Percentiles rank a stretch among this genome's conserved stretches.
Evolutionary conservation across 2,888 invertebrate genomes (phyloP).

Genomic region (Nymphalis urticae): DNA sequence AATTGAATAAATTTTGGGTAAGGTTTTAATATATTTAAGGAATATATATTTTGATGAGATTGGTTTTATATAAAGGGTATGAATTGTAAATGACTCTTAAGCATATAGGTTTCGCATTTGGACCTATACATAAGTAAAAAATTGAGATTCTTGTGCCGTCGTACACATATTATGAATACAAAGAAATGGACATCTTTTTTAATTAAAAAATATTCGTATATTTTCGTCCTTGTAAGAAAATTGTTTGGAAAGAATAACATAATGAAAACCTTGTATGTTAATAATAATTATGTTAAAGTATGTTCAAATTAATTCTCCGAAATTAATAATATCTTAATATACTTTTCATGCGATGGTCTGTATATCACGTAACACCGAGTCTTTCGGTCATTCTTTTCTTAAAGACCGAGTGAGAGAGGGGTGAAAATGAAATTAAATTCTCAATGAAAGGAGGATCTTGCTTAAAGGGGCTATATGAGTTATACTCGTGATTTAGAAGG

Average conservation of each 20-base stretch:
- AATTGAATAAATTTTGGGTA: too few relatives aligned
- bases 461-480: slow-evolving; percentile 77
- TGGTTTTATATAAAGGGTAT: not conserved
- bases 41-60: not conserved
- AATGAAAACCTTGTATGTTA: too few relatives aligned
- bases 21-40: not conserved
- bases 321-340: slow-evolving; percentile 30
- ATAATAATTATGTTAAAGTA: too few relatives aligned
- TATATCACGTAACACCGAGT: slow-evolving; percentile 60
- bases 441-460: slow-evolving; percentile 74
- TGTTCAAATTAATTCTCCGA: too few relatives aligned
- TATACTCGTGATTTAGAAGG: slow-evolving; percentile 66
- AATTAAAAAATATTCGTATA: too few relatives aligned
- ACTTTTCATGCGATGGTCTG: slow-evolving; percentile 51
- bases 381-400: slow-evolving; percentile 77
- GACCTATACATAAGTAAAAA: not conserved
- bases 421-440: slow-evolving; percentile 81
- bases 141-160: too few relatives aligned
- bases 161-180: too few relatives aligned
- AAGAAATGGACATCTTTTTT: not conserved
- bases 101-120: not conserved
- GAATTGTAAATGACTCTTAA: not conserved
- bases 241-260: too few relatives aligned
- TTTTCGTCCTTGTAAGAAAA: too few relatives aligned
- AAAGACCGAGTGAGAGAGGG: slow-evolving; percentile 63